phyloP scores from a whole-genome alignment of 2,797 vertebrate genomes.

The Sandelia bainsii region DNA sequence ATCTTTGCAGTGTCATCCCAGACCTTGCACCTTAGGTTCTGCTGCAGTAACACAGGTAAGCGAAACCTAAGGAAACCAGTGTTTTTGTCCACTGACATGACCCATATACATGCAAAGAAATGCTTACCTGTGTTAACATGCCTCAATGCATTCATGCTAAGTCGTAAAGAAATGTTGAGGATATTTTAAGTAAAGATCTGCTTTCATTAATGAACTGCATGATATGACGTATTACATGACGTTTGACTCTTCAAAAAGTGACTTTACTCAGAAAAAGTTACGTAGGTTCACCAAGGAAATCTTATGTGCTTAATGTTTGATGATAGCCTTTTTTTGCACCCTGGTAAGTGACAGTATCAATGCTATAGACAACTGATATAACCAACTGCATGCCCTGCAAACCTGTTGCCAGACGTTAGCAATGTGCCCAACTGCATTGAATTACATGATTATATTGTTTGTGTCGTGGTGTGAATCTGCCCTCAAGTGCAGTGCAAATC shows the following conservation, averaged over 20 bases:
- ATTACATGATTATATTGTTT: constrained; percentile 51
- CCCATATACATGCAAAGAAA: constrained; percentile 72
- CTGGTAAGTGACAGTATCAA: constrained; percentile 72
- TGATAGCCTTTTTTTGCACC: constrained; percentile 55
- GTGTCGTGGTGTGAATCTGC: constrained; percentile 84
- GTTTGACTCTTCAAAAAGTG: constrained; percentile 47
- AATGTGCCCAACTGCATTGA: constrained; percentile 62
- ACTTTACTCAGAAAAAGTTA: constrained; percentile 40
- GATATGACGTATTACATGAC: constrained; percentile 64
- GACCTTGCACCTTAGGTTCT: constrained; percentile 99
- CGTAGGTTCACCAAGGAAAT: constrained; percentile 60
- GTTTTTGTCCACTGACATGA: constrained; percentile 81
- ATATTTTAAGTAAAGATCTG: constrained; percentile 56
- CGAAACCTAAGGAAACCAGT: constrained; percentile 94
- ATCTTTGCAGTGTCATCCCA: constrained; percentile 99
- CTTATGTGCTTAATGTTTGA: constrained; percentile 62
- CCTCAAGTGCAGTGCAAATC: constrained; percentile 79
- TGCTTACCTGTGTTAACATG: constrained; percentile 79
- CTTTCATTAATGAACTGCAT: constrained; percentile 80
- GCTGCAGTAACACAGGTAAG: constrained; percentile 99
- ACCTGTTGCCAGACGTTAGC: constrained; percentile 67
- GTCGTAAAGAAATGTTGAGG: constrained; percentile 62
- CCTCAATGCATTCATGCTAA: constrained; percentile 71
- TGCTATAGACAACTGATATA: constrained; percentile 60
- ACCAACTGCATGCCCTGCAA: constrained; percentile 83